phyloP scores from a whole-genome alignment of 2,113 vertebrate species.

The Nycticorax nycticorax region DNA sequence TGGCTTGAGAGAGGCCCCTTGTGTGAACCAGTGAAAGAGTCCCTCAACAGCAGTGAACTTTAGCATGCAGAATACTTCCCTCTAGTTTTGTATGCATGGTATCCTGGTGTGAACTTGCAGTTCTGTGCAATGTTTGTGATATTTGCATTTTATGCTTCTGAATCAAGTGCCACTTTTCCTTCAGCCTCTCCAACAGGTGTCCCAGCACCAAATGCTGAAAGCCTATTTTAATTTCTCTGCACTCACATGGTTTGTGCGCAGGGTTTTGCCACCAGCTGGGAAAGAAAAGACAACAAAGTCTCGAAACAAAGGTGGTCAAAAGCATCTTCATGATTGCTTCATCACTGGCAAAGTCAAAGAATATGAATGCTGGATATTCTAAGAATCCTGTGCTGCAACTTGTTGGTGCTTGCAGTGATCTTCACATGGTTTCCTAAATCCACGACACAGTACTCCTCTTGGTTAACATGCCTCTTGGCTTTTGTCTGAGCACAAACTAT shows the following conservation, averaged over 20 bases:
- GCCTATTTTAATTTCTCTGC: neutral
- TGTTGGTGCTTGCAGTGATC: neutral
- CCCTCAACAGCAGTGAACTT: neutral
- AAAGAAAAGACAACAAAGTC: neutral
- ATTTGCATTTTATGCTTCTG: neutral
- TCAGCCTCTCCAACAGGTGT: neutral
- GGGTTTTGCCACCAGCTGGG: neutral
- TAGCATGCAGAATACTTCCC: neutral
- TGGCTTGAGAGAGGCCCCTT: neutral
- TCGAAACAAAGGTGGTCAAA: neutral
- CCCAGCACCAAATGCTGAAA: neutral
- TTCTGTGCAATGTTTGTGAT: neutral
- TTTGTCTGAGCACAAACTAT: neutral
- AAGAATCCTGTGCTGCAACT: neutral
- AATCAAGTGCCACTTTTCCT: neutral
- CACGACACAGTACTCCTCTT: fast-evolving
- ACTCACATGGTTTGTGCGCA: neutral
- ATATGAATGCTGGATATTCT: neutral
- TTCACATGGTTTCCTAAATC: neutral
- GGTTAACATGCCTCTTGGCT: neutral
- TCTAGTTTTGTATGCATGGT: neutral
- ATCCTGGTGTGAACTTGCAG: neutral
- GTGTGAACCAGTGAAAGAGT: neutral
- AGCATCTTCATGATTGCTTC: neutral
- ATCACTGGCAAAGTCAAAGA: neutral